phyloP scores from a whole-genome alignment of 2,113 vertebrate species.

The Pardalotus punctatus region DNA sequence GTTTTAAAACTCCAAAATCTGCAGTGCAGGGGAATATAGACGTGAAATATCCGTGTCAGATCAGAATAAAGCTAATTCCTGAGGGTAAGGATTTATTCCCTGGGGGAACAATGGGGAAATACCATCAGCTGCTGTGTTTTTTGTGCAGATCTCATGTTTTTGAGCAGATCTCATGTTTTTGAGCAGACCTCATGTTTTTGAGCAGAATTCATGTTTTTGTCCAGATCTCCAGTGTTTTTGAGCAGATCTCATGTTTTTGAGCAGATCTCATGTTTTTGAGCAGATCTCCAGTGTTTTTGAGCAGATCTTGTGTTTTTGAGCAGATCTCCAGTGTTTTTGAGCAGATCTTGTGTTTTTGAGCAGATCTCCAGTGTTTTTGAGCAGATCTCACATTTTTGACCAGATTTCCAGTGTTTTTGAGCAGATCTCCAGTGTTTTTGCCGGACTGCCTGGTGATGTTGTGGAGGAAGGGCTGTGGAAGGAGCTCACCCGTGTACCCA shows the following conservation, averaged over 20 bases:
- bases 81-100: background rate
- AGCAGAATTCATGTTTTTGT: background rate
- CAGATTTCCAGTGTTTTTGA: background rate
- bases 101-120: background rate
- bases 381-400: background rate
- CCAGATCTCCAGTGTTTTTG: too few relatives aligned
- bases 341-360: background rate
- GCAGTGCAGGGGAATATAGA: background rate
- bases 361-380: background rate
- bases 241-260: background rate
- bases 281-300: rapidly evolving
- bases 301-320: background rate
- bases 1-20: background rate
- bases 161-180: background rate
- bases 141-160: background rate
- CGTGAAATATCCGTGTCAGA: rapidly evolving
- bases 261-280: background rate
- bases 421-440: background rate
- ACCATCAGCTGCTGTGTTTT: background rate
- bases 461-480: background rate
- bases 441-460: background rate
- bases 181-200: background rate
- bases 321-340: background rate
- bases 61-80: background rate
- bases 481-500: background rate